Conservation (phyloP, 1,140 invertebrate species). For the Antheraea mylitta region DNA sequence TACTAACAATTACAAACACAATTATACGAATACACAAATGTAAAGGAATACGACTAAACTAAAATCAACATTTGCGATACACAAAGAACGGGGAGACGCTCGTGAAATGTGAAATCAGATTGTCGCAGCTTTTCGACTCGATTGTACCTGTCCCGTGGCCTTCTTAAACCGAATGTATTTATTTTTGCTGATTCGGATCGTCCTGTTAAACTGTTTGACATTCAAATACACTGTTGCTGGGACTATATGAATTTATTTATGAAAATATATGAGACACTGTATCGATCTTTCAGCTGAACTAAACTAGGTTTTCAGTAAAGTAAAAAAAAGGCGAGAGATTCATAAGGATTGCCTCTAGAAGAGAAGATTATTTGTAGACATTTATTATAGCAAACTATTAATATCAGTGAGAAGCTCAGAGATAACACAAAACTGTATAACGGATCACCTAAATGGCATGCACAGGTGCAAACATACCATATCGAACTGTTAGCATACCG, state of each 20-base stretch:
- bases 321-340: no score
- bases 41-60: background rate
- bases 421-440: background rate
- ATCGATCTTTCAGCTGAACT: no score
- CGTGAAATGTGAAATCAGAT: conserved; percentile 18
- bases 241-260: no score
- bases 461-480: conserved; percentile 3
- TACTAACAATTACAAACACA: background rate
- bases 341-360: no score
- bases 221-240: background rate
- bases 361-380: no score
- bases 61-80: conserved; percentile 11
- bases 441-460: background rate
- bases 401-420: background rate
- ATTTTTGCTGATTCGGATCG: background rate
- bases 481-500: conserved; percentile 2
- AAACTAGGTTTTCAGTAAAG: no score
- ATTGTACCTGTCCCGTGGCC: conserved; percentile 2
- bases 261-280: no score
- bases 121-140: conserved; percentile 6
- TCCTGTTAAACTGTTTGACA: background rate
- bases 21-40: background rate
- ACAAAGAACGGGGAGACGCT: conserved; percentile 1
- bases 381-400: no score
- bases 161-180: background rate